Evolutionary conservation across 2,797 vertebrate genomes (phyloP).

Genomic region (Odontamblyopus lacepedii): DNA sequence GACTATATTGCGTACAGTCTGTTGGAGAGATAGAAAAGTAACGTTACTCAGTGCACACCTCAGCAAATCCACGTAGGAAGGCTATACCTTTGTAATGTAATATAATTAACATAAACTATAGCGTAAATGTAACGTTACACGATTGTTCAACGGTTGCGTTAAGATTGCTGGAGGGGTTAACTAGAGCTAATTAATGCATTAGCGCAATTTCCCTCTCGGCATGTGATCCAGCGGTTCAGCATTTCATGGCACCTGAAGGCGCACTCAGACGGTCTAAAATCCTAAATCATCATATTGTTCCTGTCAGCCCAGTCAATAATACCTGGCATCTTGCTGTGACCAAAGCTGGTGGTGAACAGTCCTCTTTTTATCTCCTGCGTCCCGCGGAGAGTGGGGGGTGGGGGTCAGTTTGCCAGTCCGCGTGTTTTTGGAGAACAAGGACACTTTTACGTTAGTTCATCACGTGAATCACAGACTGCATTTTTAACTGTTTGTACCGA

Average conservation of each 20-base stretch:
- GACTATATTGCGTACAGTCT: too few species aligned
- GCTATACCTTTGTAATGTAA: too few species aligned
- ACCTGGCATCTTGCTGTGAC: slow-evolving; percentile 46
- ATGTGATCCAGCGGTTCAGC: neutral
- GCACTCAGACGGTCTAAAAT: neutral
- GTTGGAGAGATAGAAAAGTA: too few species aligned
- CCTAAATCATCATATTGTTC: slow-evolving; percentile 51
- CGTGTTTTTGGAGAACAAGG: neutral
- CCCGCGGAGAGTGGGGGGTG: slow-evolving; percentile 44
- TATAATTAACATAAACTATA: too few species aligned
- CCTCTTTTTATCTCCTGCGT: slow-evolving; percentile 47
- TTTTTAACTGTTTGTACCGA: neutral
- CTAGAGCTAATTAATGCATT: slow-evolving; percentile 5
- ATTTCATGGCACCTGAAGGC: slow-evolving; percentile 34
- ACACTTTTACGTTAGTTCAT: neutral
- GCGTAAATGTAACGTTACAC: neutral
- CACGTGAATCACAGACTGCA: neutral
- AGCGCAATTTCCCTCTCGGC: slow-evolving; percentile 16
- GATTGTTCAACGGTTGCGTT: neutral
- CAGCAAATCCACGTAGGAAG: too few species aligned
- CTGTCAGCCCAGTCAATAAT: slow-evolving; percentile 43
- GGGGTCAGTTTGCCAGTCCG: neutral
- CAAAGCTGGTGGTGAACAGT: slow-evolving; percentile 48
- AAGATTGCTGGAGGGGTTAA: neutral
- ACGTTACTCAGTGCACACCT: too few species aligned